Conservation (phyloP, 2,888 invertebrate species). For the Mechanitis messenoides region DNA sequence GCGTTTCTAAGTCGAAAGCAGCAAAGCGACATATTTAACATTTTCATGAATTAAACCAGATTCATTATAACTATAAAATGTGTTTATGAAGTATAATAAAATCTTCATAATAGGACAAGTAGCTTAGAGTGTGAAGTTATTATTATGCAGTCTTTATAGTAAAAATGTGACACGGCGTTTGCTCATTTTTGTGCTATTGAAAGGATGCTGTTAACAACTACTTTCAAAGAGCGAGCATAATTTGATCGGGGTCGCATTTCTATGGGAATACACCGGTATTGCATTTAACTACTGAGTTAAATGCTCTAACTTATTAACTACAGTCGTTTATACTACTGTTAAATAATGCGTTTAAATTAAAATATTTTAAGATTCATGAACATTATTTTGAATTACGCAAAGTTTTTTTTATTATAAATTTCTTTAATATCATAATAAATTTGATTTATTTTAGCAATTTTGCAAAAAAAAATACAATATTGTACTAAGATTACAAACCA, state of each 20-base stretch:
- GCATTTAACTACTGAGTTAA: constrained; percentile 34
- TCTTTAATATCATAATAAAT: not conserved
- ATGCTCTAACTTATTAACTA: constrained; percentile 14
- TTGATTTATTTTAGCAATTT: constrained; percentile 2
- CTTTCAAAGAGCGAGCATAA: constrained; percentile 72
- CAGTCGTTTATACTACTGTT: not conserved
- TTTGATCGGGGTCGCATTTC: constrained; percentile 73
- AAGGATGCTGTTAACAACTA: constrained; percentile 75
- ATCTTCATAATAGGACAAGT: constrained; percentile 57
- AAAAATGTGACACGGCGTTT: constrained; percentile 66
- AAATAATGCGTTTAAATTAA: not conserved
- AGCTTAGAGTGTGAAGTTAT: constrained; percentile 67
- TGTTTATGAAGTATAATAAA: constrained; percentile 62
- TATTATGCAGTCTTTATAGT: constrained; percentile 64
- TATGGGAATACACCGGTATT: constrained; percentile 57
- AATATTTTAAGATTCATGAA: not conserved
- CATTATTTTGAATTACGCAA: too few species aligned
- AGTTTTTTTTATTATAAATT: not conserved
- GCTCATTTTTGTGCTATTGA: constrained; percentile 73
- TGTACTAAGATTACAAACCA: constrained; percentile 1
- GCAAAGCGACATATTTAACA: constrained; percentile 42
- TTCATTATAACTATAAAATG: constrained; percentile 45
- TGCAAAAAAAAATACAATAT: not conserved
- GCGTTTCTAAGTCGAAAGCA: constrained; percentile 15
- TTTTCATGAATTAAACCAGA: constrained; percentile 53